Evolutionary conservation across 2,888 invertebrate genomes (phyloP).

Genomic region (Cyclophora albipunctata): DNA sequence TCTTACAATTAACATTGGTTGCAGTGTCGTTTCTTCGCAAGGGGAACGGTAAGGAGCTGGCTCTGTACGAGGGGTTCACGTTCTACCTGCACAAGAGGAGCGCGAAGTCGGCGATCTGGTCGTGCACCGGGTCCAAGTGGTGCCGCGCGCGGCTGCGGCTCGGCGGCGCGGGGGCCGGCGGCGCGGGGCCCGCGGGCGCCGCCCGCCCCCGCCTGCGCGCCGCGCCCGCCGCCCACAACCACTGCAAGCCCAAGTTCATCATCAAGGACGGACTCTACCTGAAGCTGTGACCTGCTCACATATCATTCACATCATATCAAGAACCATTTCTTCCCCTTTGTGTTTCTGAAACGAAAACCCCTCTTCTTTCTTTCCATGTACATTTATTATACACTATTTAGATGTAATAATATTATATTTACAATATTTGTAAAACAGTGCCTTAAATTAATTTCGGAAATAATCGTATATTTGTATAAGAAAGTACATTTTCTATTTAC

Average conservation of each 20-base stretch:
- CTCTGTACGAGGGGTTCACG: conserved; percentile 15
- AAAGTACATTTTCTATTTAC: no score
- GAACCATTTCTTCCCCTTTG: no score
- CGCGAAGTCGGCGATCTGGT: conserved; percentile 8
- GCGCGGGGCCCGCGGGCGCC: not conserved
- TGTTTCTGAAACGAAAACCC: no score
- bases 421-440: no score
- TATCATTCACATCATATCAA: no score
- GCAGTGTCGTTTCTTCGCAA: conserved; percentile 27
- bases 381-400: no score
- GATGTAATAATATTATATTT: no score
- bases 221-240: not conserved
- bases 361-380: no score
- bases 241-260: conserved; percentile 5
- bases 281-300: not conserved
- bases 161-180: no score
- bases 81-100: conserved; percentile 18
- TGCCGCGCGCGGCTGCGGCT: conserved; percentile 11
- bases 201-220: conserved; percentile 7
- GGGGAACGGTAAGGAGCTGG: conserved; percentile 21
- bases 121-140: conserved; percentile 12
- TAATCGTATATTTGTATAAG: no score
- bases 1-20: not conserved
- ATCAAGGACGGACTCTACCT: conserved; percentile 13
- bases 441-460: no score